phyloP scores from a whole-genome alignment of 2,113 vertebrate genomes.

The Ahaetulla prasina region DNA sequence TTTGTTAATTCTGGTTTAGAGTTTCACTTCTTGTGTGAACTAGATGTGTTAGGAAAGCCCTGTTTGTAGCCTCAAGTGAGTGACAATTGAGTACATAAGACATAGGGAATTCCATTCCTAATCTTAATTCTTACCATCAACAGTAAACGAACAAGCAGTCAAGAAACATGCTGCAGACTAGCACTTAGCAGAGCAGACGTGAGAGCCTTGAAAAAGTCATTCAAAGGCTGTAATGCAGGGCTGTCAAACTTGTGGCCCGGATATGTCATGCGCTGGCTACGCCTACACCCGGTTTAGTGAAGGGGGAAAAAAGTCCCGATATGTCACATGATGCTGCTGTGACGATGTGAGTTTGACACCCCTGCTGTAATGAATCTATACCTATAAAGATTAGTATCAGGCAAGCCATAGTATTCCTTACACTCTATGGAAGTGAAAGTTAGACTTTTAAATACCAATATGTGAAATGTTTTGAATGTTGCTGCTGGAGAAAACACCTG shows the following conservation, averaged over 20 bases:
- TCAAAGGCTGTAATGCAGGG: background rate
- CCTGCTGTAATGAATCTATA: background rate
- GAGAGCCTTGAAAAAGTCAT: background rate
- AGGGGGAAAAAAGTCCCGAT: too few relatives aligned
- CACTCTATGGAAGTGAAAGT: background rate
- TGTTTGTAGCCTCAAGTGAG: background rate
- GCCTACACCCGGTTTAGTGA: too few relatives aligned
- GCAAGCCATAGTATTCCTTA: background rate
- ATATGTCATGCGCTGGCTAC: too few relatives aligned
- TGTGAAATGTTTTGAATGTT: background rate
- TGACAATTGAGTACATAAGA: background rate
- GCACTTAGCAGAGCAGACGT: background rate
- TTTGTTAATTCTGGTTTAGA: background rate
- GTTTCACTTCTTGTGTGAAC: background rate
- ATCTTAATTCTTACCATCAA: background rate
- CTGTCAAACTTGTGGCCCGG: too few relatives aligned
- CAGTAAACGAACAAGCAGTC: background rate
- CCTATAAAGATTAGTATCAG: background rate
- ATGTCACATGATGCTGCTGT: too few relatives aligned
- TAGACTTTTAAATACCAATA: background rate
- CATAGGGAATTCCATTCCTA: background rate
- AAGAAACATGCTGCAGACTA: background rate
- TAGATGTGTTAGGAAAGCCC: background rate
- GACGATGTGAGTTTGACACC: too few relatives aligned
- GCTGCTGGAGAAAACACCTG: background rate